Percentiles rank a stretch among this genome's conserved stretches.
Conservation (phyloP, 1,140 invertebrate species). For the Drosophila punjabiensis region DNA sequence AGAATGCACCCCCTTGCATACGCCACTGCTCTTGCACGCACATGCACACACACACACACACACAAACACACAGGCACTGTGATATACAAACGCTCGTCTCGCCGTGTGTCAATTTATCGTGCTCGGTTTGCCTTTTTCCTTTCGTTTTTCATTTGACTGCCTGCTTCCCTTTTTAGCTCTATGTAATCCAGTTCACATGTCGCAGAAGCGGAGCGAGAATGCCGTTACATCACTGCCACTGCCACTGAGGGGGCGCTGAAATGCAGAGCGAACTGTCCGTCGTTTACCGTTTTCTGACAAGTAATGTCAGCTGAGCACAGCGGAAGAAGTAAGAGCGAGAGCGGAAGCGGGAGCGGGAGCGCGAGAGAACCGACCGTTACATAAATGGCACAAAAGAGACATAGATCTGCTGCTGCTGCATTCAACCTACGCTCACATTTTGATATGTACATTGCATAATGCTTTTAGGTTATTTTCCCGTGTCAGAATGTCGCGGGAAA, state of each 20-base stretch:
- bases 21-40: slow-evolving; percentile 2
- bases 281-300: slow-evolving; percentile 12
- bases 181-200: slow-evolving; percentile 33
- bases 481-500: slow-evolving; percentile 21
- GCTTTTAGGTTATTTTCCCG: slow-evolving; percentile 54
- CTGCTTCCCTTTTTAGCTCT: slow-evolving; percentile 18
- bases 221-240: slow-evolving; percentile 35
- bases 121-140: slow-evolving; percentile 11
- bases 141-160: slow-evolving; percentile 15
- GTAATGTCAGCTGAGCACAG: slow-evolving; percentile 14
- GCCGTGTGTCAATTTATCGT: slow-evolving; percentile 7
- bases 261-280: slow-evolving; percentile 11
- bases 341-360: neutral
- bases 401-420: slow-evolving; percentile 9
- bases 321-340: slow-evolving; percentile 2
- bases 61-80: neutral
- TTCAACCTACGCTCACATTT: slow-evolving; percentile 12
- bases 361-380: slow-evolving; percentile 12
- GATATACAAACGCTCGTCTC: slow-evolving; percentile 7
- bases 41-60: neutral
- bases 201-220: slow-evolving; percentile 13
- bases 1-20: neutral
- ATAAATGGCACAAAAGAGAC: slow-evolving; percentile 9
- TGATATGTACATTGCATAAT: slow-evolving; percentile 48
- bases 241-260: neutral